Evolutionary conservation across 2,797 vertebrate species (phyloP), one percentile per base, ranked within the genome.

Genomic region (Mus caroli): DNA sequence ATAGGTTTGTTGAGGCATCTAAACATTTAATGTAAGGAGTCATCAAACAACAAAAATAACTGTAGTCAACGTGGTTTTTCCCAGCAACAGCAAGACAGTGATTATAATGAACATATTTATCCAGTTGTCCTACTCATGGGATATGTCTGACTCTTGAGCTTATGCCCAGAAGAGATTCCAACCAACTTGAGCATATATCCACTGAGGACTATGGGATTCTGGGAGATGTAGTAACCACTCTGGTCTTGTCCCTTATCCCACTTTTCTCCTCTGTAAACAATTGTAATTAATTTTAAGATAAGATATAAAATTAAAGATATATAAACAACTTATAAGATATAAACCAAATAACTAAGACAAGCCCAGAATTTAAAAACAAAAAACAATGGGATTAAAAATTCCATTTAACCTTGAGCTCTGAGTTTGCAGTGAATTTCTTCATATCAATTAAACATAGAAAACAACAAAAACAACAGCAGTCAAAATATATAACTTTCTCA

Each of bases 31-130:
- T 31, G 43, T 76, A 31, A 84, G 92, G 91, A 94, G 79, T 15
- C 67, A 79, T 76, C 71, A 37, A 78, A 82, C 0, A 58, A 34
- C 37, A 88, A 88, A 87, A 95, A 90, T n/a, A 90, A 84, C 86
- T 75, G 20, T 94, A 95, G 62, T 67, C 14, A 86, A 92, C 90
- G 86, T 13, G 91, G 54, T 71, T 46, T 11, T 89, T 94, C 79
- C 71, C 24, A 96, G 37, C 80, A 95, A 93, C 1, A 90, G 12
- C 11, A 52, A 86, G 43, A 88, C 91, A 26, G 34, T 15, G 62
- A 50, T 37, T 69, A 52, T 20, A 40, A 22, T 79, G 62, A 80
- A 26, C 76, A 1, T 10, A 79, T 89, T 90, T 54, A 71, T 84
- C 28, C 83, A 91, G 34, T 0, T 64, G 6, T 71, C 34, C 40